Percentiles rank a stretch among this genome's conserved stretches.
Conservation (phyloP, 2,797 vertebrate genomes). For the Phaenicophaeus curvirostris region DNA sequence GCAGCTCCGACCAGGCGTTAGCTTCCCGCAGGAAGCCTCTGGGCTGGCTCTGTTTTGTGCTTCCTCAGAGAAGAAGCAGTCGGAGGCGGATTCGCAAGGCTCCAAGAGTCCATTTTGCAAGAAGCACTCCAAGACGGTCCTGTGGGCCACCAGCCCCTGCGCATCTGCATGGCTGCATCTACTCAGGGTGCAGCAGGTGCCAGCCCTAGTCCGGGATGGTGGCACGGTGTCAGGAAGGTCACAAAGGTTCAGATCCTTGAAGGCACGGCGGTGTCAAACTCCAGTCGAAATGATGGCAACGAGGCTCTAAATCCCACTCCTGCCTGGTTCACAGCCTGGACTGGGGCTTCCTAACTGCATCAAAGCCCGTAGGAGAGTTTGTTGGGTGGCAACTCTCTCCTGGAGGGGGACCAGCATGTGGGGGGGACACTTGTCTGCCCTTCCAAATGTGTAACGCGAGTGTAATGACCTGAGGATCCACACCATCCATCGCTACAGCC, state of each 20-base stretch:
- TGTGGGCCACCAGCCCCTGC: background rate
- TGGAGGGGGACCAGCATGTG: background rate
- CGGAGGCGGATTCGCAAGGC: rapidly evolving
- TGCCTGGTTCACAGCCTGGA: background rate
- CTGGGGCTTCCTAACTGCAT: rapidly evolving
- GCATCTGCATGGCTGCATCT: rapidly evolving
- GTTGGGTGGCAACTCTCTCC: background rate
- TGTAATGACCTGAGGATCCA: background rate
- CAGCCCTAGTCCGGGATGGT: background rate
- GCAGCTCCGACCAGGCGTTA: background rate
- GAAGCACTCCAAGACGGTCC: background rate
- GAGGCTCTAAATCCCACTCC: background rate
- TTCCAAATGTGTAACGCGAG: background rate
- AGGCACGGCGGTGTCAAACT: background rate
- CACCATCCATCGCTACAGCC: background rate
- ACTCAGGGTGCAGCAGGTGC: rapidly evolving
- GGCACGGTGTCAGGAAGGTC: background rate
- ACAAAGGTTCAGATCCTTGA: background rate
- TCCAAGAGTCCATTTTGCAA: conserved; percentile 1
- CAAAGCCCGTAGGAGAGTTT: background rate
- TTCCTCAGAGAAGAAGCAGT: background rate
- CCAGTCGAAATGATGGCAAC: background rate
- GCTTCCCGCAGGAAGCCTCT: background rate
- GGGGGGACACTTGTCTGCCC: background rate
- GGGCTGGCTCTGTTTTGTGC: background rate